A percentile compares a stretch with the other conserved stretches of the same genome.
Conservation (phyloP, 2,797 vertebrate species). For the Percopsis omiscomaycus region DNA sequence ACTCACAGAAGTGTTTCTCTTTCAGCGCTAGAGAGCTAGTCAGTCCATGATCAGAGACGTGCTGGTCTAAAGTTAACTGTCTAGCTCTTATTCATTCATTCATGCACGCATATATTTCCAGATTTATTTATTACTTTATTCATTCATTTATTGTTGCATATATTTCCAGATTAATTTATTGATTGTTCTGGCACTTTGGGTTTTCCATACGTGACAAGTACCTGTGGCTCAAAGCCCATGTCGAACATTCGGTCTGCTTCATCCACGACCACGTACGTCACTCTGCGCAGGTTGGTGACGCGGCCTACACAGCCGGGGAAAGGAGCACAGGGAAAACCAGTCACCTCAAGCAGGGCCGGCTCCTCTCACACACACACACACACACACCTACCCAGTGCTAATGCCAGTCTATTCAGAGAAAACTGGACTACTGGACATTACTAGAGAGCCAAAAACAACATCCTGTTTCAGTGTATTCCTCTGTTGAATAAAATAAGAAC, state of each 20-base stretch:
- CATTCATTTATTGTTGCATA: too few species aligned
- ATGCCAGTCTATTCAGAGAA: conserved; percentile 28
- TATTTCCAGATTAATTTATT: too few species aligned
- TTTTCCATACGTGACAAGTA: conserved; percentile 48
- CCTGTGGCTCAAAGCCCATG: conserved; percentile 99
- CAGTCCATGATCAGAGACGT: too few species aligned
- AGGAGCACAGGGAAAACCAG: conserved; percentile 24
- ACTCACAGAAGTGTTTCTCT: too few species aligned
- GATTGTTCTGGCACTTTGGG: too few species aligned
- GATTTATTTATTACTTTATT: too few species aligned
- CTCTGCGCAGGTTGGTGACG: conserved; percentile 94
- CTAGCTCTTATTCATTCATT: background rate
- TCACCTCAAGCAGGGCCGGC: conserved; percentile 40
- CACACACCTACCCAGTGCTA: conserved; percentile 51
- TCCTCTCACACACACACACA: conserved; percentile 25
- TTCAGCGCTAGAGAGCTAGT: too few species aligned
- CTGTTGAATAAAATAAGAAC: conserved; percentile 23
- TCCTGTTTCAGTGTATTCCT: conserved; percentile 22
- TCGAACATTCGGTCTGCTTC: conserved; percentile 99
- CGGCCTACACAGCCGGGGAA: conserved; percentile 80
- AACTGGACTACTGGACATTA: conserved; percentile 29
- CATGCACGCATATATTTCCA: background rate
- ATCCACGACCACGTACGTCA: conserved; percentile 94
- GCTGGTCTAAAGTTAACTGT: too few species aligned
- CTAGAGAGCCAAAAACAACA: conserved; percentile 24